Evolutionary conservation across 2,113 vertebrate genomes (phyloP).

Genomic region (Ascaphus truei): DNA sequence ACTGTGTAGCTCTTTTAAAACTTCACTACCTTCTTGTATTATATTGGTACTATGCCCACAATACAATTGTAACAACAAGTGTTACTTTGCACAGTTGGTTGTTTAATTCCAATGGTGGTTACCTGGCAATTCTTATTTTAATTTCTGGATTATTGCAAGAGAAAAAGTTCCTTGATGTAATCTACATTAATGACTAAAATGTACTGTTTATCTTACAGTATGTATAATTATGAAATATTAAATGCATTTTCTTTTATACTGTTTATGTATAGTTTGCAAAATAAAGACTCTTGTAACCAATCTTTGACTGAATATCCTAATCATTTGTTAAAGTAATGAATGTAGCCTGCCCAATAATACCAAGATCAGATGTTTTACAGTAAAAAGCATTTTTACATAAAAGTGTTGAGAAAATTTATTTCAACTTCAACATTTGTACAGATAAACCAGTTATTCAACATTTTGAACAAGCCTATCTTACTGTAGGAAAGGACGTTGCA

Average conservation of each 20-base stretch:
- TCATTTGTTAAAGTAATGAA: conserved; percentile 27
- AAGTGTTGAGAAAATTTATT: no score
- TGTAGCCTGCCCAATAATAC: no score
- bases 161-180: conserved; percentile 54
- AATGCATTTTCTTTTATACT: conserved; percentile 82
- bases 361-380: no score
- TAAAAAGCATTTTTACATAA: no score
- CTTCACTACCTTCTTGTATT: conserved; percentile 51
- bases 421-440: no score
- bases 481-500: no score
- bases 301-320: conserved; percentile 30
- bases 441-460: no score
- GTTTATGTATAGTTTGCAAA: conserved; percentile 96
- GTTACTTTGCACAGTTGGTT: conserved; percentile 42
- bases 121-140: conserved; percentile 47
- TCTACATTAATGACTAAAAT: conserved; percentile 53
- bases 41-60: conserved; percentile 50
- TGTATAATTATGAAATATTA: conserved; percentile 62
- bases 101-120: conserved; percentile 46
- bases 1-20: conserved; percentile 58
- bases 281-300: conserved; percentile 92
- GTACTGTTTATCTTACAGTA: conserved; percentile 59
- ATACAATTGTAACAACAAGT: conserved; percentile 45
- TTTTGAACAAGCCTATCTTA: no score
- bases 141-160: conserved; percentile 41